Conservation (phyloP, 2,113 vertebrate species). For the Sylvilagus bachmani region DNA sequence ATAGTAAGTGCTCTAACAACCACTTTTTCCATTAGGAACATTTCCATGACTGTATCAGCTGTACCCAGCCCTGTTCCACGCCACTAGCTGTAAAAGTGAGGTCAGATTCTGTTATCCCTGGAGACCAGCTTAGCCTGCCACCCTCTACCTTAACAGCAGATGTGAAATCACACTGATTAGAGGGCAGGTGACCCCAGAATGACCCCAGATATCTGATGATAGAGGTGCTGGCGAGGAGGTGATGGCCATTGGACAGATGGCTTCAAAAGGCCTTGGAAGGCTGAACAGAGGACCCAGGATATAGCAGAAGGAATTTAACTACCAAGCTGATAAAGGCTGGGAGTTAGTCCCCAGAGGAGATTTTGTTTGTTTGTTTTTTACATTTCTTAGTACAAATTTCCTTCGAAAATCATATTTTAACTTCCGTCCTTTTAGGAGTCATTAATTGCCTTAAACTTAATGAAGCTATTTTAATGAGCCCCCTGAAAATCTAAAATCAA, state of each 20-base stretch:
- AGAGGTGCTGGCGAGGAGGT: neutral
- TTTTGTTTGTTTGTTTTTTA: neutral
- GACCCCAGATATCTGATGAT: neutral
- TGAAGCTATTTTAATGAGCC: neutral
- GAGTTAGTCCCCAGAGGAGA: neutral
- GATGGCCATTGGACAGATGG: neutral
- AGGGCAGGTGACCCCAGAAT: neutral
- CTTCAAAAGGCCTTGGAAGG: neutral
- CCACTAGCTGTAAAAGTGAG: slow-evolving; percentile 23
- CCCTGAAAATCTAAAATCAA: neutral
- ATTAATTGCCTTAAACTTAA: neutral
- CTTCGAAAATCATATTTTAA: slow-evolving; percentile 52
- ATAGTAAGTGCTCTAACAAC: slow-evolving; percentile 59
- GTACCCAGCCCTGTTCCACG: neutral
- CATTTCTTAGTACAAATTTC: neutral
- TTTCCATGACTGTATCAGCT: slow-evolving; percentile 25
- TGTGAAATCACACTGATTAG: slow-evolving; percentile 30
- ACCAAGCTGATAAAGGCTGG: neutral
- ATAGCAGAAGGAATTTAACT: neutral
- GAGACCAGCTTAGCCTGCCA: slow-evolving; percentile 39
- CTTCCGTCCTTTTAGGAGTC: neutral
- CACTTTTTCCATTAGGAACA: slow-evolving; percentile 37
- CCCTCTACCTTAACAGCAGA: neutral
- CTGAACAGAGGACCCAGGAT: neutral
- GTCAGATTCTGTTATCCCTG: slow-evolving; percentile 40